A percentile compares a stretch with the other conserved stretches of the same genome.
phyloP scores from a whole-genome alignment of 2,797 vertebrate species.

The Parauchenoglanis ngamensis region DNA sequence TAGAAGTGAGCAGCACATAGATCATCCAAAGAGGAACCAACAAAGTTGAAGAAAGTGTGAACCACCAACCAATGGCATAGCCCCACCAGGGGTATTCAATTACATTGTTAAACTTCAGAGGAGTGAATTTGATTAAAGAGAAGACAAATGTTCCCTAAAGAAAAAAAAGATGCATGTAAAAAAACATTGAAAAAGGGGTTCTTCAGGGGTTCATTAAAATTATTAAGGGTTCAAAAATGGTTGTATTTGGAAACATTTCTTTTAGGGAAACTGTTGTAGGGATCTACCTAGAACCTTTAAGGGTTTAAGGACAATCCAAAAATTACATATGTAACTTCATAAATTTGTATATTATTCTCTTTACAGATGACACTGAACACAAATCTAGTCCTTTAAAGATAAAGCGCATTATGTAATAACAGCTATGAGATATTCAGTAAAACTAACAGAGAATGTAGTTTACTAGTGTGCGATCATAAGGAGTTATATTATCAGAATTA shows the following conservation, averaged over 20 bases:
- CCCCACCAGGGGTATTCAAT: slow-evolving; percentile 80
- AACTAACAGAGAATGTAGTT: background rate
- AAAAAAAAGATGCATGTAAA: slow-evolving; percentile 6
- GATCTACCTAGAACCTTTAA: background rate
- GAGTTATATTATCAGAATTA: background rate
- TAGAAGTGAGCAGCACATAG: slow-evolving; percentile 68
- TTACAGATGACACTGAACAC: background rate
- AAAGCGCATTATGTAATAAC: background rate
- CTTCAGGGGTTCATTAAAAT: background rate
- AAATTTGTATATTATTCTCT: background rate
- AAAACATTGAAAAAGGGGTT: background rate
- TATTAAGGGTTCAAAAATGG: background rate
- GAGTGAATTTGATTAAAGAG: slow-evolving; percentile 76
- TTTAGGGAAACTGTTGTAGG: background rate
- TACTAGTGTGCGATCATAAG: background rate
- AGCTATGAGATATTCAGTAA: background rate
- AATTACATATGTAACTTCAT: background rate
- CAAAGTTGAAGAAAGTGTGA: slow-evolving; percentile 80
- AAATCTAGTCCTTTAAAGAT: background rate
- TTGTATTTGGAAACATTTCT: background rate
- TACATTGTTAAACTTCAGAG: slow-evolving; percentile 78
- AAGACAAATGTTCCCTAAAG: slow-evolving; percentile 76
- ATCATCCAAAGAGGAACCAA: slow-evolving; percentile 76
- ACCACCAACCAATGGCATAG: slow-evolving; percentile 76
- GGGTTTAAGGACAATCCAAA: background rate